Base-by-base conservation (phyloP, 2,888 invertebrate species). In the Pammene fasciana region DNA sequence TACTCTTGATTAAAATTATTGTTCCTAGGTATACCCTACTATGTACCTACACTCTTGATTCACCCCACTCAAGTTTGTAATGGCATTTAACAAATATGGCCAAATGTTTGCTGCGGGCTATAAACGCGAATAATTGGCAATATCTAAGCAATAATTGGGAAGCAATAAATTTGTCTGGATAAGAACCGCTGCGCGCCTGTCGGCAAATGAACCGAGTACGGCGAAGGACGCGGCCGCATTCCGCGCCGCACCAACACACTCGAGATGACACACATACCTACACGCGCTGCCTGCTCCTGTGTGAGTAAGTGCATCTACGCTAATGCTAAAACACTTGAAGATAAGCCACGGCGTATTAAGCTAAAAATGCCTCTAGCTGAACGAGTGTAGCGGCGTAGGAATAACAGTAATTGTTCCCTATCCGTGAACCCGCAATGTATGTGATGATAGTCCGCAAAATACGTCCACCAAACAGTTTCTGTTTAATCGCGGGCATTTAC, bases 211-310 rank as follows among this genome's bases (percentile, higher is more conserved):
- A 86, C 85, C 86, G 86, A 81, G 88, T 87, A 87, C 86, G 86
- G 80, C 89, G 91, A 92, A 92, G 92, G 92, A 92, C 92, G 90
- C 86, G 91, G 86, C 90, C 92, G 91, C 92, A 92, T 92, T 92
- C 92, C 92, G 77, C 80, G 76, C 81, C 84, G 79, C 86, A 86
- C 88, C 81, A 86, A 83, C 80, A 86, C 88, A 86, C 75, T 75
- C 81, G 82, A 85, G 85, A 85, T 86, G 89, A 83, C 89, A 87
- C 85, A 89, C 88, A 90, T 90, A 89, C 87, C 86, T 75, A 85
- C 85, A 85, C 85, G 87, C 83, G 77, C 76, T 71, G 73, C 70
- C 72, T 71, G 73, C 71, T 75, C 79, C 80, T 82, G 83, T 80
- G 83, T 81, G 82, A 79, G 82, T 72, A 72, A 79, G 82, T 72